A percentile compares a stretch with the other conserved stretches of the same genome.
These are phyloP conservation scores for Heliornis fulica DNA, from an alignment of 2,113 vertebrate species.

Conservation along the genomic window DNA sequence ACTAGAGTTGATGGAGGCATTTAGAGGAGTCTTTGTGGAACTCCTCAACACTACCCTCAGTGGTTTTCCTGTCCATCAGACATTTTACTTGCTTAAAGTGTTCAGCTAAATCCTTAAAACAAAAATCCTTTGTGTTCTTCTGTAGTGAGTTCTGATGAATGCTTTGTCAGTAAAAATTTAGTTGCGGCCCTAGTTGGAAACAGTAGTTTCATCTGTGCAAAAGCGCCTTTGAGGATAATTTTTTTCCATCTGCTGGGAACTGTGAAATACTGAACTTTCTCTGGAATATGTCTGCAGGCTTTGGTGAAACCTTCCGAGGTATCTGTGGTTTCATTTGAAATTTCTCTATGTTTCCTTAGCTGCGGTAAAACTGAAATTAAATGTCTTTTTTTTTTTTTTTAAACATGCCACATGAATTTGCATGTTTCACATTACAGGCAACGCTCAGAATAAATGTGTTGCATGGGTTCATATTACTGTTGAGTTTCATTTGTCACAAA, in stretches of 20 bases:
- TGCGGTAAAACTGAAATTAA: neutral
- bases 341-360: neutral
- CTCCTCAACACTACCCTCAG: neutral
- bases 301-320: neutral
- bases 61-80: neutral
- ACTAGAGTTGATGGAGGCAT: neutral
- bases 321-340: neutral
- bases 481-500: slow-evolving; percentile 3
- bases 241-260: neutral
- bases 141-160: neutral
- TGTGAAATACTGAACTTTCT: neutral
- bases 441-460: neutral
- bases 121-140: neutral
- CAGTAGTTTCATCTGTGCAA: neutral
- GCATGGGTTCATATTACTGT: slow-evolving; percentile 16
- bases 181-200: neutral
- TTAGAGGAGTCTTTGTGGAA: neutral
- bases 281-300: neutral
- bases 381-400: neutral
- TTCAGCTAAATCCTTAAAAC: neutral
- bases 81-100: neutral
- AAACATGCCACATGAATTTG: neutral
- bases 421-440: slow-evolving; percentile 22
- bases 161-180: neutral
- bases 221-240: neutral